Evolutionary conservation across 2,888 invertebrate species (phyloP), one percentile per base, ranked within the genome.

Genomic region (Amblyjoppa proteus): DNA sequence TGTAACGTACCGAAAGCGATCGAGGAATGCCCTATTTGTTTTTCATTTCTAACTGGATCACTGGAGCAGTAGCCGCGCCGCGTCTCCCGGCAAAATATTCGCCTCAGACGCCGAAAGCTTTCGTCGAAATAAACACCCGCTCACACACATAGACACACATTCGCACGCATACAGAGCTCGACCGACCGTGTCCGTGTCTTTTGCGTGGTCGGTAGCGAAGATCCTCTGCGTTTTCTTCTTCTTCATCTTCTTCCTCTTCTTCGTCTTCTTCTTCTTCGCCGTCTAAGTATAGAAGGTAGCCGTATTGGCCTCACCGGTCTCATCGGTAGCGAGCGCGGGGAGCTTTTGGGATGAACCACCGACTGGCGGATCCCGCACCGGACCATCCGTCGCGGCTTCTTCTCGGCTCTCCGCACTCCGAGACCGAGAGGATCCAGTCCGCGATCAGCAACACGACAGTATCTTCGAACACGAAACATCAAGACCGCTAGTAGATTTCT

Each of bases 211-310:
- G 91, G 90, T 91, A 87, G 87, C 85, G 56, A 85, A 86, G 86
- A 41, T 41, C 41, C 41, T 41, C 41, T 2, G 90, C 89, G 88
- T 90, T 88, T 88, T 91, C 89, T 89, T 91, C 89, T 89, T 91
- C 90, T 90, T 88, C 78, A 51, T 85, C 90, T 89, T 88, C 89
- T 89, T 91, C 88, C 88, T 91, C 89, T 90, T 91, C 90, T 90
- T 88, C 81, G 56, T 85, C 90, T 89, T 87, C 89, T 89, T 91
- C 90, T 90, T 88, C 82, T 68, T 85, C 90, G 89, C 87, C 89
- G 91, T 91, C 93, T 94, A 93, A 94, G 94, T 94, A 91, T 94
- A 94, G 93, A 82, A 92, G 90, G 91, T 92, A 90, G 92, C 93
- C 93, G 92, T 92, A 92, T 93, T 92, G 92, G 92, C 91, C 90